phyloP scores from a whole-genome alignment of 2,113 vertebrate genomes.

The Vulpes ferrilata region DNA sequence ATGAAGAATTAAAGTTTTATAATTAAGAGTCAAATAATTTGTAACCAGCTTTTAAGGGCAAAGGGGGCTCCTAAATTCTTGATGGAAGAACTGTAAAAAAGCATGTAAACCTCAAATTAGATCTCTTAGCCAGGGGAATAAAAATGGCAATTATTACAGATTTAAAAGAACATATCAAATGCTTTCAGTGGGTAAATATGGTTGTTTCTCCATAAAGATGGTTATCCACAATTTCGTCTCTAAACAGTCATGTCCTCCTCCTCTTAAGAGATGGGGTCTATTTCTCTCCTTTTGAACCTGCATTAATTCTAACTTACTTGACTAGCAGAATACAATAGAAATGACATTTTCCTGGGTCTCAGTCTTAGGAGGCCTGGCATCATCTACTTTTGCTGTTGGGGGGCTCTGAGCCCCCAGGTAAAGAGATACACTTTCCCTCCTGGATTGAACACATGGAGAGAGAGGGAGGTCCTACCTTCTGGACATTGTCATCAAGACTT shows the following conservation, averaged over 20 bases:
- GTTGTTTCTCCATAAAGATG: background rate
- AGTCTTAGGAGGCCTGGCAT: background rate
- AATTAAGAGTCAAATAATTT: slow-evolving; percentile 58
- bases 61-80: slow-evolving; percentile 54
- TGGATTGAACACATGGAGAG: background rate
- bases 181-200: background rate
- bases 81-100: slow-evolving; percentile 50
- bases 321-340: background rate
- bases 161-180: background rate
- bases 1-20: slow-evolving; percentile 45
- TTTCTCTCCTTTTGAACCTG: background rate
- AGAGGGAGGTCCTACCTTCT: background rate
- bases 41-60: slow-evolving; percentile 59
- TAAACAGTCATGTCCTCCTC: background rate
- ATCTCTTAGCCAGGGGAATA: background rate
- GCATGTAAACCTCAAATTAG: slow-evolving; percentile 60
- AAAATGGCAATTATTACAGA: background rate
- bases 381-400: background rate
- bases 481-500: background rate
- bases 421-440: background rate
- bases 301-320: background rate
- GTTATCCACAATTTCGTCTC: background rate
- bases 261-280: background rate
- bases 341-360: background rate
- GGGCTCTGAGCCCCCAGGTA: background rate